Evolutionary conservation across 2,888 invertebrate genomes (phyloP).

Genomic region (Hyalella azteca): DNA sequence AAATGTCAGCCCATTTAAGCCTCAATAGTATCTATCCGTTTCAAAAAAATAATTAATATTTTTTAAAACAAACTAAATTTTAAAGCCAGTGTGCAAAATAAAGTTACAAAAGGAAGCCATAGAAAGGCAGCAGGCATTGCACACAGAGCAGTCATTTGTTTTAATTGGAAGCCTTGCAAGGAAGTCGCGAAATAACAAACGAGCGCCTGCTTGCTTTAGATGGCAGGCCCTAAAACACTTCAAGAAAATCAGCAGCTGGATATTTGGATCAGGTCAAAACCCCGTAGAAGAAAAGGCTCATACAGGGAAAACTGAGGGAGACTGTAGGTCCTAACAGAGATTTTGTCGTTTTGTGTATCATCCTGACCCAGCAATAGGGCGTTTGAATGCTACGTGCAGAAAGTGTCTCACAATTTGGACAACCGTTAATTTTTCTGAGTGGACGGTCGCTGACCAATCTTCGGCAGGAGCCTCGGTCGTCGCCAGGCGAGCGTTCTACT

Average conservation of each 20-base stretch:
- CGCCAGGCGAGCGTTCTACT: background rate
- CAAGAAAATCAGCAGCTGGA: constrained; percentile 12
- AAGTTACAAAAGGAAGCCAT: background rate
- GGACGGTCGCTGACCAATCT: background rate
- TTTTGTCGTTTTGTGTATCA: too few relatives aligned
- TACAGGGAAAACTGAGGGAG: too few relatives aligned
- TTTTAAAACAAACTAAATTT: too few relatives aligned
- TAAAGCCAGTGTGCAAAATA: too few relatives aligned
- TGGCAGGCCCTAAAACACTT: constrained; percentile 10
- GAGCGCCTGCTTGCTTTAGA: background rate
- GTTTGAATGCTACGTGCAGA: too few relatives aligned
- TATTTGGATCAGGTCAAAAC: constrained; percentile 5
- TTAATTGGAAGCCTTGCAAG: constrained; percentile 31
- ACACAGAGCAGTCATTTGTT: constrained; percentile 18
- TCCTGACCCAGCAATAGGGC: too few relatives aligned
- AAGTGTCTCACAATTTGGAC: too few relatives aligned
- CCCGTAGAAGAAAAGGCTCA: background rate
- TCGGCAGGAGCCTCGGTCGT: background rate
- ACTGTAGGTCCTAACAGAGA: too few relatives aligned
- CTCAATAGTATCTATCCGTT: too few relatives aligned
- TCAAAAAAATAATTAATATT: too few relatives aligned
- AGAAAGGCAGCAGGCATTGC: constrained; percentile 16
- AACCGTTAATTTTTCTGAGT: background rate
- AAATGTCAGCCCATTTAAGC: too few relatives aligned
- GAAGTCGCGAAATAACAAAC: constrained; percentile 3